Evolutionary conservation across 2,797 vertebrate species (phyloP), one percentile per base, ranked within the genome.

Genomic region (Lacerta bilineata): DNA sequence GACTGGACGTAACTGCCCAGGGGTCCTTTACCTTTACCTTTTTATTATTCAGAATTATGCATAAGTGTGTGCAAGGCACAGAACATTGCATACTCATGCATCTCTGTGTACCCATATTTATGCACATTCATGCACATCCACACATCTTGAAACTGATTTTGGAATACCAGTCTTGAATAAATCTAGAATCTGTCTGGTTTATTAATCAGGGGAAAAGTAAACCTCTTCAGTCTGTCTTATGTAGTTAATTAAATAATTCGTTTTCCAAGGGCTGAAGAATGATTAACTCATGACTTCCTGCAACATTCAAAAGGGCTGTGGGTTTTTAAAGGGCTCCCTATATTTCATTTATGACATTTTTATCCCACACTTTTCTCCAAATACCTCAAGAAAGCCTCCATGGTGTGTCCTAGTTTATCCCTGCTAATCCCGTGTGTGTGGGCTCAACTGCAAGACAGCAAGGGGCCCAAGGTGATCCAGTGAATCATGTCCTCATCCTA

Each of bases 241-340:
- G 95, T 94, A 92, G 92, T 93, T 95, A 95, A 95, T 95, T 96
- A 95, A 95, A 94, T 94, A 93, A 95, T 96, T 96, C 95, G 94
- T 95, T 95, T 95, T 95, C 94, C 93, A 94, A 93, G 95, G 93
- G 11, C 94, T 93, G 89, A 93, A 93, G 93, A 94, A 93, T 92
- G 85, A 93, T 76, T 95, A 95, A 96, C 93, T 95, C 93, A 93
- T 83, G 93, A 91, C 91, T 95, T 94, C 94, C 93, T 93, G 88
- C 94, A 96, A 94, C 95, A 95, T 96, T 95, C 3, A 96, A 96
- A 94, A 93, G 87, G 94, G 90, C 95, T 94, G 92, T 94, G 95
- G 95, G 85, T 87, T 94, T n/a, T n/a, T n/a, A n/a, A n/a, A n/a
- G n/a, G n/a, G n/a, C n/a, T n/a, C n/a, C n/a, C n/a, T n/a, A n/a